phyloP scores from a whole-genome alignment of 2,113 vertebrate species.

The Silurus meridionalis region DNA sequence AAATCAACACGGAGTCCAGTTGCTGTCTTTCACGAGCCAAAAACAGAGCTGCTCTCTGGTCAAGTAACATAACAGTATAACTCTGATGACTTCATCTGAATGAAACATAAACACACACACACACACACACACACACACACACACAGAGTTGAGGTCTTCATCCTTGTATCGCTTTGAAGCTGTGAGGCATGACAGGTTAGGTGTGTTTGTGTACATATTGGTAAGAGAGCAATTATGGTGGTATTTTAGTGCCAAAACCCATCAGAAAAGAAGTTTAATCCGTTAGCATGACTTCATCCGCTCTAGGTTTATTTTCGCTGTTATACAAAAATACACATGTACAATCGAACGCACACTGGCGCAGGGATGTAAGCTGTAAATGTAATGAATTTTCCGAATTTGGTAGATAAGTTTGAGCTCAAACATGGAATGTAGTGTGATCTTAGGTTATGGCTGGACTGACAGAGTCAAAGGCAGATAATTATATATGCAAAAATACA shows the following conservation, averaged over 20 bases:
- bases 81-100: slow-evolving; percentile 29
- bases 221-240: not conserved
- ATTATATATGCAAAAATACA: not conserved
- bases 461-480: not conserved
- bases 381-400: not conserved
- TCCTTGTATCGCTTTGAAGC: not conserved
- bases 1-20: slow-evolving; percentile 42
- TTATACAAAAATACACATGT: not conserved
- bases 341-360: not conserved
- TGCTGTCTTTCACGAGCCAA: slow-evolving; percentile 27
- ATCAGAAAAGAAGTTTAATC: not conserved
- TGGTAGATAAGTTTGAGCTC: not conserved
- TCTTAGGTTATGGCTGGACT: too few relatives aligned
- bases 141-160: not conserved
- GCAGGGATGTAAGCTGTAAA: not conserved
- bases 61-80: slow-evolving; percentile 6
- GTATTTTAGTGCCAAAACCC: not conserved
- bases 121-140: slow-evolving; percentile 6
- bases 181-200: not conserved
- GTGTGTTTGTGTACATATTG: slow-evolving; percentile 27
- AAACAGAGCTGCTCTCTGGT: slow-evolving; percentile 8
- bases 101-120: not conserved
- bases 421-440: not conserved
- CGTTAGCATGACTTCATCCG: not conserved
- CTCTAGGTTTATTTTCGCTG: not conserved